Base-by-base conservation (phyloP, 1,140 invertebrate genomes). In the Camponotus pennsylvanicus region DNA sequence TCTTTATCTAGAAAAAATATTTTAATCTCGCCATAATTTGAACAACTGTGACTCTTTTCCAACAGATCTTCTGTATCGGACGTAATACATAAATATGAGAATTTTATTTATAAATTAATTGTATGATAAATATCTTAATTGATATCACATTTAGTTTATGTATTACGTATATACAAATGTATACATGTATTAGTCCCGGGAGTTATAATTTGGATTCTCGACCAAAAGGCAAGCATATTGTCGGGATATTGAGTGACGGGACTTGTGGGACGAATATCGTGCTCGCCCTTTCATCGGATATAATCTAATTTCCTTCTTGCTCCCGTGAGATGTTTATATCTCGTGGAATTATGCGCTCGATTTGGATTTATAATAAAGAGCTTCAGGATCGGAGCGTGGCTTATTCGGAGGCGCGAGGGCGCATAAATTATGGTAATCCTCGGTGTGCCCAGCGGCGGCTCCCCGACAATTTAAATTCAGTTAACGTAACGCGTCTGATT, bases 391-490 rank as follows among this genome's bases (percentile, higher is more conserved):
- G 69, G 63, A 70, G 83, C 71, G 85, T 80, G 80, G 86, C 91
- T 89, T 86, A 88, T 87, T 91, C 86, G 73, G 49, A 85, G 86
- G 88, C 84, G 91, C 91, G 88, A 92, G 93, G 93, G 91, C 93
- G 92, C 93, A 95, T 95, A 94, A 94, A 94, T 94, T 94, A 95
- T 94, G 94, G 77, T 94, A 94, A 95, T 94, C 88, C 87, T 70
- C 49, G 85, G 21, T 86, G 86, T 87, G 86, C 59, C 88, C 79
- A 42, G 76, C 87, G 88, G 88, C 90, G 78, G 86, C 86, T 64
- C 88, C 15, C 67, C 76, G 70, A 90, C 93, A 92, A 95, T 94
- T 94, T 93, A 93, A 95, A 95, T 95, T 94, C 93, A 93, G 94
- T 95, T 95, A 94, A 92, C 94, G 93, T 93, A 91, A 92, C 92